Conservation (phyloP, 1,140 invertebrate genomes). For the Cherax quadricarinatus region DNA sequence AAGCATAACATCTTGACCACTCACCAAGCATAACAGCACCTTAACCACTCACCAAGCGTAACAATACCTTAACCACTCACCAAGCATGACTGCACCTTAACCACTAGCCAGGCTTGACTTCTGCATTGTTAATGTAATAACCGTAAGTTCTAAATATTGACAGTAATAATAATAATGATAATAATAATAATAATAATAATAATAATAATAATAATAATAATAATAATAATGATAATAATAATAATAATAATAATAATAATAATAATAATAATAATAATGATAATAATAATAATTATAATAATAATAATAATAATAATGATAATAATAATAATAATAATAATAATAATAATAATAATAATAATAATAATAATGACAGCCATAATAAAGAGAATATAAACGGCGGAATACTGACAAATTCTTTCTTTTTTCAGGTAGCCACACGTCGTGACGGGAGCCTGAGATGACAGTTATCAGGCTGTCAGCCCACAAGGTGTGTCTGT, state of each 20-base stretch:
- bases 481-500: no score
- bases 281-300: slow-evolving; percentile 34
- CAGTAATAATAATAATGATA: slow-evolving; percentile 31
- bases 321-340: slow-evolving; percentile 44
- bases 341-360: slow-evolving; percentile 38
- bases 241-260: slow-evolving; percentile 40
- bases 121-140: not conserved
- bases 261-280: slow-evolving; percentile 40
- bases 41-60: no score
- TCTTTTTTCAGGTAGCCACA: no score
- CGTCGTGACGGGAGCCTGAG: no score
- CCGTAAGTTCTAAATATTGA: no score
- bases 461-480: no score
- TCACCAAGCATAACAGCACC: no score
- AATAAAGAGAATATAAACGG: slow-evolving; percentile 18
- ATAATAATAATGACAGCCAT: slow-evolving; percentile 29
- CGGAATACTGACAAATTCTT: no score
- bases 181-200: slow-evolving; percentile 40
- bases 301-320: slow-evolving; percentile 35
- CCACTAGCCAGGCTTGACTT: not conserved
- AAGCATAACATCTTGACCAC: no score
- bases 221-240: slow-evolving; percentile 24
- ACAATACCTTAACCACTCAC: no score
- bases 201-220: slow-evolving; percentile 44
- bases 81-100: not conserved